These are phyloP conservation scores for Pocota personata DNA, from an alignment of 2,888 invertebrate species.

Conservation along the genomic window DNA sequence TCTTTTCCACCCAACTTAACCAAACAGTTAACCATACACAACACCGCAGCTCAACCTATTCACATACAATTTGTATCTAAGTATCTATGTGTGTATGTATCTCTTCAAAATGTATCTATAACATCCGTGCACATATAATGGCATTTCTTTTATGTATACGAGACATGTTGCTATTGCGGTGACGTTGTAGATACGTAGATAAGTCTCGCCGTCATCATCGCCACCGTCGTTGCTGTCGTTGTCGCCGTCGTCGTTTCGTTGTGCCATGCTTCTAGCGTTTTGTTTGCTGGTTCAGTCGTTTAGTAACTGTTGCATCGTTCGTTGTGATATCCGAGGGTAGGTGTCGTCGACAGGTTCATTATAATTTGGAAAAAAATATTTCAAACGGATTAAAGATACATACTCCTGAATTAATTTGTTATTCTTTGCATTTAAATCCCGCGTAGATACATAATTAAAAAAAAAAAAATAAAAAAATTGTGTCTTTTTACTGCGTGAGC, in stretches of 20 bases:
- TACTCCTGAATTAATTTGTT: background rate
- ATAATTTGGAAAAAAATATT: background rate
- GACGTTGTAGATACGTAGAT: slow-evolving; percentile 50
- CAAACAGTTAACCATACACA: background rate
- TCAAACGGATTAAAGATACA: slow-evolving; percentile 3
- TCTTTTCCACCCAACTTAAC: background rate
- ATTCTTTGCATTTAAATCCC: background rate
- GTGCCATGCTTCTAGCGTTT: slow-evolving; percentile 67
- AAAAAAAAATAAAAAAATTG: background rate
- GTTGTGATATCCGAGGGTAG: slow-evolving; percentile 74
- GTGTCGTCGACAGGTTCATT: slow-evolving; percentile 58
- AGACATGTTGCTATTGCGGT: slow-evolving; percentile 67
- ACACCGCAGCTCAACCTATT: background rate
- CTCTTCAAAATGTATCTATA: background rate
- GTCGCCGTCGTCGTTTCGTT: slow-evolving; percentile 18
- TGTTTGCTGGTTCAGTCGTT: slow-evolving; percentile 79
- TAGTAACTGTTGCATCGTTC: slow-evolving; percentile 83
- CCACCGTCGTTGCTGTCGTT: slow-evolving; percentile 9
- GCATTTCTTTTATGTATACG: slow-evolving; percentile 38
- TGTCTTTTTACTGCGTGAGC: background rate
- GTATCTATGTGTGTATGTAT: slow-evolving; percentile 11
- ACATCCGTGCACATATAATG: background rate
- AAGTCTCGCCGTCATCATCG: slow-evolving; percentile 52
- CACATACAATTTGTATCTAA: background rate
- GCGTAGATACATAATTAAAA: background rate